A percentile compares a stretch with the other conserved stretches of the same genome.
Evolutionary conservation across 1,140 invertebrate species (phyloP).

Genomic region (Drosophila teissieri): DNA sequence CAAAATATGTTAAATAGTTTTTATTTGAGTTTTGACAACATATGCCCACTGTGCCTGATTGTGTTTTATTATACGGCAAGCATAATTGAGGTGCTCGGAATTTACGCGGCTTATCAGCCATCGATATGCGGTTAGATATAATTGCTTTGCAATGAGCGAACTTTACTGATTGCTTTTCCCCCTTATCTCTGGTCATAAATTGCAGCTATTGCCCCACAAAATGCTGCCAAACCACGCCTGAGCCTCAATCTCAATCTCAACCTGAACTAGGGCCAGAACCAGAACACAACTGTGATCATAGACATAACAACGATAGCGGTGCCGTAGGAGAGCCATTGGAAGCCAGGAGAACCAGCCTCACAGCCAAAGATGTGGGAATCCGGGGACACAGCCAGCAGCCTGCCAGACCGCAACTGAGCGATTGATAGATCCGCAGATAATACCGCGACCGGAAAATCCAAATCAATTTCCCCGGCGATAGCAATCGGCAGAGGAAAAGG

Average conservation of each 20-base stretch:
- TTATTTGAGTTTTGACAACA: not conserved
- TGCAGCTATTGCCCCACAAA: conserved; percentile 68
- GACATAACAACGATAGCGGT: conserved; percentile 55
- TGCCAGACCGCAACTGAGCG: conserved; percentile 60
- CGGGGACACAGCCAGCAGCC: conserved; percentile 36
- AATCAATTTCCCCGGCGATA: conserved; percentile 61
- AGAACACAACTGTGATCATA: conserved; percentile 78
- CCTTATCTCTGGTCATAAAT: conserved; percentile 7
- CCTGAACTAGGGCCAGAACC: conserved; percentile 22
- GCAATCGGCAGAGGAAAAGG: conserved; percentile 20
- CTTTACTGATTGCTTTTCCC: conserved; percentile 13
- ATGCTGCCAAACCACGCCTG: conserved; percentile 77
- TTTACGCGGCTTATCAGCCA: conserved; percentile 54
- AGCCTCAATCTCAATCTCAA: conserved; percentile 56
- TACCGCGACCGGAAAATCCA: conserved; percentile 37
- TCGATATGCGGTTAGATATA: conserved; percentile 26
- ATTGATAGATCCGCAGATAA: conserved; percentile 63
- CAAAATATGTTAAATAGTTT: too few species aligned
- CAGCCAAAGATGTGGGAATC: too few species aligned
- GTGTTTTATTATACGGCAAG: conserved; percentile 19
- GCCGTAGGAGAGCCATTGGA: conserved; percentile 9
- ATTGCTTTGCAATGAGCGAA: conserved; percentile 21
- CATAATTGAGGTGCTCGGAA: conserved; percentile 39
- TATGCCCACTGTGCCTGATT: conserved; percentile 9
- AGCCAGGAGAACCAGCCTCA: not conserved